Percentiles rank a stretch among this genome's conserved stretches.
Evolutionary conservation across 2,888 invertebrate species (phyloP).

Genomic region (Melinaea menophilus): DNA sequence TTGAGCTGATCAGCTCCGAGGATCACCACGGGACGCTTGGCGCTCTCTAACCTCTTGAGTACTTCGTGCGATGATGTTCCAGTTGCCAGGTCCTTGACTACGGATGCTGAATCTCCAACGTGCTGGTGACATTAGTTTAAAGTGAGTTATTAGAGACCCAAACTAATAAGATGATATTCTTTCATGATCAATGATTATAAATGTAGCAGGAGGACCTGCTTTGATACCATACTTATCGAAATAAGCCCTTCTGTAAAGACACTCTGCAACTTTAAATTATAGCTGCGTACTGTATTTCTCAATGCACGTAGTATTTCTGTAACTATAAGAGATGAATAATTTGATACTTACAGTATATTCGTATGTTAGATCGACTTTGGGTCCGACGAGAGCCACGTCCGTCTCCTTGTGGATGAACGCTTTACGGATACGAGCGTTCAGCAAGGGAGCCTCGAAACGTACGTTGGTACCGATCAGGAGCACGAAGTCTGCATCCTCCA

Average conservation of each 20-base stretch:
- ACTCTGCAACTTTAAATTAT: too few species aligned
- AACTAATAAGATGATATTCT: too few species aligned
- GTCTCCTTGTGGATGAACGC: slow-evolving; percentile 96
- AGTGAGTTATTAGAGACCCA: neutral
- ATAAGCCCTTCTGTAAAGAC: too few species aligned
- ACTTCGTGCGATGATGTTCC: slow-evolving; percentile 79
- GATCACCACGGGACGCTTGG: slow-evolving; percentile 95
- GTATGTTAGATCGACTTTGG: slow-evolving; percentile 94
- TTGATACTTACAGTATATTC: slow-evolving; percentile 83
- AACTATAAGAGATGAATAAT: neutral
- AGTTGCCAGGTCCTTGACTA: slow-evolving; percentile 85
- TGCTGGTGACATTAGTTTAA: slow-evolving; percentile 70
- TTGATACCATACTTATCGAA: too few species aligned
- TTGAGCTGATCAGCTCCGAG: slow-evolving; percentile 92
- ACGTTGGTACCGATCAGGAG: slow-evolving; percentile 97
- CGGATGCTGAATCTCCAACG: slow-evolving; percentile 87
- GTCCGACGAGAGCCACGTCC: slow-evolving; percentile 91
- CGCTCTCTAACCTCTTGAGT: slow-evolving; percentile 80
- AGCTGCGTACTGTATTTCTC: too few species aligned
- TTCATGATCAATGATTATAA: too few species aligned
- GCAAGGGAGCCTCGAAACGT: slow-evolving; percentile 96
- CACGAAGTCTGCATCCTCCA: slow-evolving; percentile 96
- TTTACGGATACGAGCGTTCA: slow-evolving; percentile 97
- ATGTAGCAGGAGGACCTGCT: too few species aligned
- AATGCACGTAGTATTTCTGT: too few species aligned